These are phyloP conservation scores for Nyctalus aviator DNA, from an alignment of 2,797 vertebrate genomes.

Conservation along the genomic window DNA sequence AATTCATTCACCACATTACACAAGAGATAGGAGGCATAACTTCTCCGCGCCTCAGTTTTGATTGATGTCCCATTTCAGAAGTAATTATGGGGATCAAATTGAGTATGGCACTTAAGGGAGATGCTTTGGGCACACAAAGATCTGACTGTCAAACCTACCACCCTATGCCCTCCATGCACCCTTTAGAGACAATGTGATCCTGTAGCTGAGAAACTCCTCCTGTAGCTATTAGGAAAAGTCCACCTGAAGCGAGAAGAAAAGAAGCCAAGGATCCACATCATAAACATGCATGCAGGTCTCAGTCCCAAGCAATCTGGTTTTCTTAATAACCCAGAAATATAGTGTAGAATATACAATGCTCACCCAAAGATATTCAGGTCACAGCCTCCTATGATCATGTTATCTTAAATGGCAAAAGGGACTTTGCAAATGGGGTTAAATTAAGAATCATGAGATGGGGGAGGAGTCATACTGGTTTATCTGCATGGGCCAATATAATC, in stretches of 20 bases:
- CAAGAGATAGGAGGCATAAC: background rate
- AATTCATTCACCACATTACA: background rate
- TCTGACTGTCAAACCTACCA: background rate
- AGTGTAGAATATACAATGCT: background rate
- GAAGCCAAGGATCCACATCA: background rate
- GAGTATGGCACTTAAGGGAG: background rate
- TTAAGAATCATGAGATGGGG: background rate
- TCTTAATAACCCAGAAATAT: background rate
- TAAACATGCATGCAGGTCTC: background rate
- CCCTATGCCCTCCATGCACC: background rate
- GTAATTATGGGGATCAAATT: background rate
- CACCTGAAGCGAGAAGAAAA: background rate
- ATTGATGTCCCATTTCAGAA: background rate
- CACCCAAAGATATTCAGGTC: background rate
- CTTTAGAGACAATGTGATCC: background rate
- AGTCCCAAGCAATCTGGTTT: background rate
- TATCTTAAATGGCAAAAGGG: background rate
- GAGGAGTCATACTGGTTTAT: background rate
- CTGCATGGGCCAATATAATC: background rate
- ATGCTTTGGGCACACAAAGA: background rate
- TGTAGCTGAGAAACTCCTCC: background rate
- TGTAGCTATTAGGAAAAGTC: background rate
- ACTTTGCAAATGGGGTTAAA: background rate
- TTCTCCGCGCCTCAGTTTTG: constrained; percentile 12
- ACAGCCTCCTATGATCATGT: background rate